A percentile compares a stretch with the other conserved stretches of the same genome.
Conservation (phyloP, 2,888 invertebrate genomes). For the Eubasilissa splendida region DNA sequence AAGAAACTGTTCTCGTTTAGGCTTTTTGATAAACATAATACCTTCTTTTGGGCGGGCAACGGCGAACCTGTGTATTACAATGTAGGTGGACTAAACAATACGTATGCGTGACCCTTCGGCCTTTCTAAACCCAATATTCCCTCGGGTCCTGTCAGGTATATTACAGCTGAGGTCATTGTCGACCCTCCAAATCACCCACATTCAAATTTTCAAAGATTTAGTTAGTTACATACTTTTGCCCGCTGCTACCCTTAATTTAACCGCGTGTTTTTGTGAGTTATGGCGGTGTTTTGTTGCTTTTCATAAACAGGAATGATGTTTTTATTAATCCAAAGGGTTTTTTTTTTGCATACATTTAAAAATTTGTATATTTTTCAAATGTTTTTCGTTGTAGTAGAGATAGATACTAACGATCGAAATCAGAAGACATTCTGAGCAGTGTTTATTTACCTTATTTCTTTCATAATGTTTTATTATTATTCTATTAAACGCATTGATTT, state of each 20-base stretch:
- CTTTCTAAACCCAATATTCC: constrained; percentile 16
- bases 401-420: too few relatives aligned
- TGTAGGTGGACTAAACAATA: constrained; percentile 19
- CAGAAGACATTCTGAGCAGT: too few relatives aligned
- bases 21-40: not conserved
- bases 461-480: too few relatives aligned
- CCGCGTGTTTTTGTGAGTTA: not conserved
- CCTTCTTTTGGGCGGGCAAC: constrained; percentile 4
- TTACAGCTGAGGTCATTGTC: constrained; percentile 22
- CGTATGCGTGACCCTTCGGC: constrained; percentile 17
- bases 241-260: not conserved
- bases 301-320: too few relatives aligned
- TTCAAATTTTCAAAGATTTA: constrained; percentile 7
- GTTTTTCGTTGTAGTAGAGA: too few relatives aligned
- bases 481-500: too few relatives aligned
- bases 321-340: too few relatives aligned
- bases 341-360: too few relatives aligned
- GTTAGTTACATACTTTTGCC: not conserved
- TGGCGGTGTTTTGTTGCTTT: too few relatives aligned
- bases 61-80: constrained; percentile 11
- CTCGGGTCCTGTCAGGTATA: constrained; percentile 26
- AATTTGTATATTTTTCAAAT: too few relatives aligned
- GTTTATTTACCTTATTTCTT: too few relatives aligned
- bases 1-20: too few relatives aligned
- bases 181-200: constrained; percentile 23